Evolutionary conservation across 2,113 vertebrate genomes (phyloP).

Genomic region (Neopipo cinnamomea): DNA sequence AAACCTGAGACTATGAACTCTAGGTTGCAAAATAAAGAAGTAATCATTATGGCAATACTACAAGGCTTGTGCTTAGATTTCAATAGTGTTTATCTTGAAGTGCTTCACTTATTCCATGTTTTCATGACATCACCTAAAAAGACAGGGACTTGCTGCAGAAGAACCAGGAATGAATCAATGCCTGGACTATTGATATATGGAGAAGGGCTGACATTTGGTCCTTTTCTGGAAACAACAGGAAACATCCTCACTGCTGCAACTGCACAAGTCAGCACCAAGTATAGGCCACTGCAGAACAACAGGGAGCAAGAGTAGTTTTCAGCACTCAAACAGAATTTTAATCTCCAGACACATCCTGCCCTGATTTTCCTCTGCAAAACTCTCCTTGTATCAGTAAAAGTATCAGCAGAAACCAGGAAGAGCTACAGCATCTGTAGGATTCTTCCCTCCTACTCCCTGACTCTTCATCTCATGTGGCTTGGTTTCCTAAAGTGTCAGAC

Average conservation of each 20-base stretch:
- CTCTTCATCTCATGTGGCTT: accelerated
- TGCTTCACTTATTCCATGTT: background rate
- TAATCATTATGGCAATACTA: background rate
- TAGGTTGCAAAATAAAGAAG: background rate
- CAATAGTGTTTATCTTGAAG: background rate
- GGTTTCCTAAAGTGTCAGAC: background rate
- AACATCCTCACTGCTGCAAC: background rate
- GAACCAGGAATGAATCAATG: background rate
- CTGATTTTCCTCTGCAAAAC: background rate
- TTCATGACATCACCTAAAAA: background rate
- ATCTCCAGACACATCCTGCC: background rate
- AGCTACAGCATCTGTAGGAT: background rate
- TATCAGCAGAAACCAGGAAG: background rate
- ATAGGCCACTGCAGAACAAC: background rate
- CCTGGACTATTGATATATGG: background rate
- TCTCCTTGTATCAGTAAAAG: background rate
- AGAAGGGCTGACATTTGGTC: background rate
- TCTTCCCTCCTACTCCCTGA: background rate
- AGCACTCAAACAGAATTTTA: background rate
- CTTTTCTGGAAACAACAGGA: background rate
- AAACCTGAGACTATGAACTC: background rate
- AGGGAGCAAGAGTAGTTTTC: background rate
- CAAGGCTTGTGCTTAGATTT: background rate
- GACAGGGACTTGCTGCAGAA: background rate
- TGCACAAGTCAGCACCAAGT: background rate